A percentile compares a stretch with the other conserved stretches of the same genome.
phyloP scores from a whole-genome alignment of 2,113 vertebrate species.

The Bos indicus region DNA sequence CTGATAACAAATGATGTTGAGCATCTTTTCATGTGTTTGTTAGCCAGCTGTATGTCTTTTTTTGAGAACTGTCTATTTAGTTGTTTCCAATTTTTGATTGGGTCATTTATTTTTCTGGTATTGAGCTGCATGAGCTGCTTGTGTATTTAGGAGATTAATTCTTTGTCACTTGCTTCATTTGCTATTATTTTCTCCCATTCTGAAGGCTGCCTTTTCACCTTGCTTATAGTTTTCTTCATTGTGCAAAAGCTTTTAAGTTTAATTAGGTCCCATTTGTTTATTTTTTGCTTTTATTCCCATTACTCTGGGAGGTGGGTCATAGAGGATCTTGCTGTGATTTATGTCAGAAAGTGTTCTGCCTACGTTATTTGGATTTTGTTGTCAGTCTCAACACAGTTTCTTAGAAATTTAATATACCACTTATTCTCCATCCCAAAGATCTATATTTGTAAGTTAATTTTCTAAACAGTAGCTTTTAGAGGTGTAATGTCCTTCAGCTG shows the following conservation, averaged over 20 bases:
- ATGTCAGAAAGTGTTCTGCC: background rate
- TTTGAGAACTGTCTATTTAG: background rate
- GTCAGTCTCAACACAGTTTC: background rate
- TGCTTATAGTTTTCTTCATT: background rate
- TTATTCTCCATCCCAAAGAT: background rate
- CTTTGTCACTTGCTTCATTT: background rate
- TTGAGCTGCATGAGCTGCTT: background rate
- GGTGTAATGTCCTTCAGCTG: background rate
- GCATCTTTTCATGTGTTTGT: background rate
- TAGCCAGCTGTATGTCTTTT: background rate
- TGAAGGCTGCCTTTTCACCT: background rate
- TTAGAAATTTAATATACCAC: background rate
- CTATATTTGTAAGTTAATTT: background rate
- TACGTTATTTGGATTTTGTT: background rate
- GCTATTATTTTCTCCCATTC: background rate
- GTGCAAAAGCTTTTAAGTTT: background rate
- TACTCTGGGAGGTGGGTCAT: background rate
- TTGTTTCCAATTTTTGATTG: background rate
- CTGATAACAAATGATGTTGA: background rate
- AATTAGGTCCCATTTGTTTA: background rate
- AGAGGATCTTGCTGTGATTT: background rate
- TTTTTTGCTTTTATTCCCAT: background rate
- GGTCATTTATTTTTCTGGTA: background rate
- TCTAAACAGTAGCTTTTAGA: background rate
- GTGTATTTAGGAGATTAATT: background rate